Base-by-base conservation (phyloP, 2,888 invertebrate genomes). In the Thecocarcelia acutangulata region DNA sequence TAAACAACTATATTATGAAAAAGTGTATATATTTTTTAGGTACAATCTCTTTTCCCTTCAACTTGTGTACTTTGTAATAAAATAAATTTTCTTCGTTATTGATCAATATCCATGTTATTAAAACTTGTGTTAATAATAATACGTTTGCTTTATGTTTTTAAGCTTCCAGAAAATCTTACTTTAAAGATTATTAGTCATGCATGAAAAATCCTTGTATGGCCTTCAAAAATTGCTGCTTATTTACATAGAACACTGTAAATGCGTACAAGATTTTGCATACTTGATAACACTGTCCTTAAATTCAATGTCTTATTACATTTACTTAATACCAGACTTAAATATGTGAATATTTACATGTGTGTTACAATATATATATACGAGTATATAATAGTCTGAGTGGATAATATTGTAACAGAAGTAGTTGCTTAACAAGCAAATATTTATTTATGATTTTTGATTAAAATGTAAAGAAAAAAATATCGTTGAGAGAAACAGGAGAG, bases 181-280 rank as follows among this genome's bases (percentile, higher is more conserved):
- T 64, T 64, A 70, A 64, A 59, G 75, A 58, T 52, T 75, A 69
- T 70, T 64, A 64, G 37, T 63, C 73, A 80, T 63, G 74, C 73
- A 80, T 40, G 44, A 61, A 40, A 63, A 52, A 28, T n/a, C 21
- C 42, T 28, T 48, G 6, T 68, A 44, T 61, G 15, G 24, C 13
- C 11, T 33, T 33, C 33, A 33, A 33, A 33, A 33, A 5, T 33
- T 5, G 33, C 33, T 33, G 33, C 9, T 33, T 8, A 8, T 28
- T 6, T 28, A n/a, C n/a, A 28, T 28, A 28, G 3, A 6, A 28
- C 28, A 28, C 3, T 33, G 33, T 8, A 33, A 33, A 1, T 33
- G 33, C 1, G 33, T 33, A 33, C 5, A 8, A 33, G 8, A 33
- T 33, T 33, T 33, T 33, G 33, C 33, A 33, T 8, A 33, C 8